A percentile compares a stretch with the other conserved stretches of the same genome.
Conservation (phyloP, 2,113 vertebrate species). For the Carassius gibelio region DNA sequence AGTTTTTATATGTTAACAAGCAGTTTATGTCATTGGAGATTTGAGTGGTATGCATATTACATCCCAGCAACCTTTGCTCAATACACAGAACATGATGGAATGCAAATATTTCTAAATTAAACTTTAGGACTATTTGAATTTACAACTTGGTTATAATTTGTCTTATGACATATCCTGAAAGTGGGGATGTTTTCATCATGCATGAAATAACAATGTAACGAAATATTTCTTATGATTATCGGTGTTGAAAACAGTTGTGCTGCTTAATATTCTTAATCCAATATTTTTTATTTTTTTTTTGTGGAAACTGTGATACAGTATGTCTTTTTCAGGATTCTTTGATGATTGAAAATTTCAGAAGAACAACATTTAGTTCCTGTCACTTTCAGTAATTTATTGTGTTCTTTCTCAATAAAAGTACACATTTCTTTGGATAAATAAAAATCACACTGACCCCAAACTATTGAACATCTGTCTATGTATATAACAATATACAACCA, state of each 20-base stretch:
- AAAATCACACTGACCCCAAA: too few relatives aligned
- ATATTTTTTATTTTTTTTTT: too few relatives aligned
- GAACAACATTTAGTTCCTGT: not conserved
- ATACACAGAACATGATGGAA: constrained; percentile 17
- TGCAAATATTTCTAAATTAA: constrained; percentile 9
- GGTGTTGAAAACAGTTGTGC: not conserved
- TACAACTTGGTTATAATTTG: not conserved
- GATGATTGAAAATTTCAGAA: not conserved
- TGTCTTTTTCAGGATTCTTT: not conserved
- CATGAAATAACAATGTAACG: not conserved
- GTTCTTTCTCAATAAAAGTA: too few relatives aligned
- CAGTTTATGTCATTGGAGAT: not conserved
- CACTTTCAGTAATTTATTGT: too few relatives aligned
- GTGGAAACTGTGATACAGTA: not conserved
- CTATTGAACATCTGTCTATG: too few relatives aligned
- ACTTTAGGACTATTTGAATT: not conserved
- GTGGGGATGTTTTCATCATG: not conserved
- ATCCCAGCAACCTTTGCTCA: not conserved
- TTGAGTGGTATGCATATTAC: not conserved
- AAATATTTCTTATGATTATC: not conserved
- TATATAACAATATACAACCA: too few relatives aligned
- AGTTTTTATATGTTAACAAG: not conserved
- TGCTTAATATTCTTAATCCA: not conserved
- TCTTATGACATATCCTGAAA: not conserved
- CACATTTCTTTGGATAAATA: not conserved